These are phyloP conservation scores for Corynorhinus townsendii DNA, from an alignment of 2,113 vertebrate species.

Conservation along the genomic window DNA sequence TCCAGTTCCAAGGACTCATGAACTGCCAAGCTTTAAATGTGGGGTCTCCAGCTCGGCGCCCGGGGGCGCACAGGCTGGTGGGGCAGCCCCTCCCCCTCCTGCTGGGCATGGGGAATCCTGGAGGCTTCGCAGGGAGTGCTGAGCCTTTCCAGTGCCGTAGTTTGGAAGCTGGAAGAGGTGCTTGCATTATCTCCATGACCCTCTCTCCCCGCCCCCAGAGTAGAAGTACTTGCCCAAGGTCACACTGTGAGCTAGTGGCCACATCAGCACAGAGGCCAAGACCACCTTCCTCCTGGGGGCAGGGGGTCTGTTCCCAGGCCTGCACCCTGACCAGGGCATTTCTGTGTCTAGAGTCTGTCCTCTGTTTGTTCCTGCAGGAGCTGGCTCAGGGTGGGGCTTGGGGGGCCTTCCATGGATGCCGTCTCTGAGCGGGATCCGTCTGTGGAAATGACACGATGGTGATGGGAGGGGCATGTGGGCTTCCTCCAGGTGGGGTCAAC, in stretches of 20 bases:
- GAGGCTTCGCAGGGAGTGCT: not conserved
- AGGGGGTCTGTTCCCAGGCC: not conserved
- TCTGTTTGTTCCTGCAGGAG: not conserved
- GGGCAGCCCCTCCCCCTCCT: not conserved
- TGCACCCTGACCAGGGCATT: not conserved
- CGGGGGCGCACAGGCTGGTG: no score
- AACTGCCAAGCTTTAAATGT: not conserved
- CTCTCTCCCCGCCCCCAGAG: not conserved
- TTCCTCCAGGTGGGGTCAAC: not conserved
- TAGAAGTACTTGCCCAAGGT: not conserved
- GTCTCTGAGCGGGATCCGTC: not conserved
- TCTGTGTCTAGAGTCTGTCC: not conserved
- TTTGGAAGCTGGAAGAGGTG: not conserved
- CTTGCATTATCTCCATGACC: not conserved
- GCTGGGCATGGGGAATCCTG: not conserved
- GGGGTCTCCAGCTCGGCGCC: not conserved
- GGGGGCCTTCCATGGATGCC: not conserved
- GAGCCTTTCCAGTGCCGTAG: not conserved
- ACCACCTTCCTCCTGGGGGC: not conserved
- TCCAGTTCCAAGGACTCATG: not conserved
- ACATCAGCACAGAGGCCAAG: not conserved
- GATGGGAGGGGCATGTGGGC: not conserved
- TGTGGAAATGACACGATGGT: not conserved
- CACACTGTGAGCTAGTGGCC: not conserved
- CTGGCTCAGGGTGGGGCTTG: not conserved